Evolutionary conservation across 2,888 invertebrate genomes (phyloP), one percentile per base, ranked within the genome.

Genomic region (Chymomyza caudatula): DNA sequence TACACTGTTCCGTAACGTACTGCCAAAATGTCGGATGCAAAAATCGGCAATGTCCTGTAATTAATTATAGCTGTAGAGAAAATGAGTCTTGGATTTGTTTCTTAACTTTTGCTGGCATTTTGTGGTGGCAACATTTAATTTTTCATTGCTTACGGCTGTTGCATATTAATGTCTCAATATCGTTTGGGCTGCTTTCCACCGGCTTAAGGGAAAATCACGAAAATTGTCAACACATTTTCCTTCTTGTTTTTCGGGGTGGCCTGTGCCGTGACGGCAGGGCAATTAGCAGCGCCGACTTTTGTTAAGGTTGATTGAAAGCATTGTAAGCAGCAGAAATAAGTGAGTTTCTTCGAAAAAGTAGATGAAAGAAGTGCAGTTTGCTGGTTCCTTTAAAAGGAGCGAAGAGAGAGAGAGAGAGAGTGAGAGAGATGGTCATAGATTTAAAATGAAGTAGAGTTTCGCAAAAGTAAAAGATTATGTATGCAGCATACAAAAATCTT

Each of bases 11-110:
- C 19, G 19, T 20, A 11, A 5, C 20, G 1, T 6, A 15, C 5
- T 37, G 77, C 66, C 72, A 61, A 76, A 69, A 67, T 65, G 72
- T 74, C 69, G 66, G 52, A 65, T 72, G 77, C 76, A 71, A 75
- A 78, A 78, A 71, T 79, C 73, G 67, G 68, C 67, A 79, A 82
- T 79, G 71, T 75, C 53, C 68, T 62, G 75, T 71, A 81, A 84
- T 82, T 82, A 82, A 82, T 82, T 84, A 84, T 69, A 63, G 47
- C 47, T 47, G 19, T 19, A 37, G 29, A 37, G 29, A 37, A 37
- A 37, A 37, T 37, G 29, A 37, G 29, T 15, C 8, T 47, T 47
- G 47, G 17, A 47, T 47, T 47, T 47, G 47, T 47, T 47, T 6
- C 15, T 53, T 22, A 4, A 13, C 3, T 23, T 53, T 55, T 15